These are phyloP conservation scores for Hemichromis elongatus DNA, from an alignment of 2,113 vertebrate genomes.

Conservation along the genomic window DNA sequence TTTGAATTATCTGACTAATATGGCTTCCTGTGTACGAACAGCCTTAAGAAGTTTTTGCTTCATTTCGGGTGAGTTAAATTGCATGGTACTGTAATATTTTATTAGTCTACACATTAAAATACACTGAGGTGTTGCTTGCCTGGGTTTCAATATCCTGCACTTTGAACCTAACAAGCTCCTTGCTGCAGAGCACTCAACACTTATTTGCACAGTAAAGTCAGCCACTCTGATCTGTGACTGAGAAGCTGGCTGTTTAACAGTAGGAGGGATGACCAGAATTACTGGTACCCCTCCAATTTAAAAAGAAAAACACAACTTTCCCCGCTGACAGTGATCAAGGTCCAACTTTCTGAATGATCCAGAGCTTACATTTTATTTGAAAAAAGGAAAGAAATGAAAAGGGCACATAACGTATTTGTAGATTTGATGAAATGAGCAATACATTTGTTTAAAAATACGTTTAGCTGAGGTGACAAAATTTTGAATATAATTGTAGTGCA, in stretches of 20 bases:
- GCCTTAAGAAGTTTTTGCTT: neutral
- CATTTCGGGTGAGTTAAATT: neutral
- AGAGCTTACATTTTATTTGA: neutral
- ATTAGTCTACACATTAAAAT: neutral
- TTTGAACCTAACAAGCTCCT: neutral
- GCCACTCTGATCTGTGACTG: neutral
- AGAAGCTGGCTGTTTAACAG: neutral
- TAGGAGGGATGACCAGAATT: neutral
- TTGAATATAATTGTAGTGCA: neutral
- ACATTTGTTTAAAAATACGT: neutral
- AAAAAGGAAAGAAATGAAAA: neutral
- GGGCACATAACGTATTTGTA: neutral
- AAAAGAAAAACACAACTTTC: neutral
- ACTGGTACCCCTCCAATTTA: neutral
- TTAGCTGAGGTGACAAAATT: neutral
- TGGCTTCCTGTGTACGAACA: neutral
- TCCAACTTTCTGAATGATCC: neutral
- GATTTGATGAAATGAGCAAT: neutral
- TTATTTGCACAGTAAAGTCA: neutral
- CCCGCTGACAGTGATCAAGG: neutral
- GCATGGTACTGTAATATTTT: neutral
- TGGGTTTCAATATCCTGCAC: neutral
- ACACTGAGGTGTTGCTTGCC: neutral
- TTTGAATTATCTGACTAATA: neutral
- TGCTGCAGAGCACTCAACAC: neutral